Percentiles rank a stretch among this genome's conserved stretches.
phyloP scores from a whole-genome alignment of 2,797 vertebrate species.

The Serranus cabrilla region DNA sequence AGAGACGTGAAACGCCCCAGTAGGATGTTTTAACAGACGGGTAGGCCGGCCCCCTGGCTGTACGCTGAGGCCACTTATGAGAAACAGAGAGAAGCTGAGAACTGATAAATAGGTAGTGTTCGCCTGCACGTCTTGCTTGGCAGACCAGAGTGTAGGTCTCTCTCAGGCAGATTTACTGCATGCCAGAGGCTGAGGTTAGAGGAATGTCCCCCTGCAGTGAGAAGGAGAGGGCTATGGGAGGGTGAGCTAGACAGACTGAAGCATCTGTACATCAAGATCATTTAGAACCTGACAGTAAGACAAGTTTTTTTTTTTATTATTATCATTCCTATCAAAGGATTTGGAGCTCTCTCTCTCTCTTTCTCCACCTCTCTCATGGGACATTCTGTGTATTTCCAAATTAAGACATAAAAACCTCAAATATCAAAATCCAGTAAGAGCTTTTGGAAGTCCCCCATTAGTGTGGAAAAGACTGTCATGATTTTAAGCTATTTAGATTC shows the following conservation, averaged over 20 bases:
- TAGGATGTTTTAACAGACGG: conserved; percentile 10
- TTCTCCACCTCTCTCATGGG: conserved; percentile 44
- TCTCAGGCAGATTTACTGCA: conserved; percentile 78
- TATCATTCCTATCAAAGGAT: conserved; percentile 50
- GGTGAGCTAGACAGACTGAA: conserved; percentile 60
- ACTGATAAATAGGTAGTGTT: conserved; percentile 53
- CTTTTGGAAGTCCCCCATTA: conserved; percentile 5
- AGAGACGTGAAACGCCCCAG: conserved; percentile 27
- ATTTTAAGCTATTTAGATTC: conserved; percentile 10
- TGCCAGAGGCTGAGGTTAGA: conserved; percentile 76
- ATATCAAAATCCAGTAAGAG: conserved; percentile 24
- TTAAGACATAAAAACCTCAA: conserved; percentile 37
- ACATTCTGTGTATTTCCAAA: conserved; percentile 46
- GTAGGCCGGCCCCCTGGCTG: background rate
- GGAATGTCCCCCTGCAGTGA: conserved; percentile 82
- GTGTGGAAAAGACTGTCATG: conserved; percentile 1
- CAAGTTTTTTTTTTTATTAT: conserved; percentile 34
- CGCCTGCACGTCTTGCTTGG: conserved; percentile 46
- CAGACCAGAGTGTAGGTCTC: conserved; percentile 56
- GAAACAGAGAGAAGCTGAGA: conserved; percentile 28
- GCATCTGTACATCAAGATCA: conserved; percentile 67
- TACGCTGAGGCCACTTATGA: background rate
- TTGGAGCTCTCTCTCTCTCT: conserved; percentile 14
- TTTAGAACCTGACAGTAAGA: conserved; percentile 58
- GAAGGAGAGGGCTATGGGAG: conserved; percentile 60